Conservation (phyloP, 2,888 invertebrate genomes). For the Agrochola circellaris region DNA sequence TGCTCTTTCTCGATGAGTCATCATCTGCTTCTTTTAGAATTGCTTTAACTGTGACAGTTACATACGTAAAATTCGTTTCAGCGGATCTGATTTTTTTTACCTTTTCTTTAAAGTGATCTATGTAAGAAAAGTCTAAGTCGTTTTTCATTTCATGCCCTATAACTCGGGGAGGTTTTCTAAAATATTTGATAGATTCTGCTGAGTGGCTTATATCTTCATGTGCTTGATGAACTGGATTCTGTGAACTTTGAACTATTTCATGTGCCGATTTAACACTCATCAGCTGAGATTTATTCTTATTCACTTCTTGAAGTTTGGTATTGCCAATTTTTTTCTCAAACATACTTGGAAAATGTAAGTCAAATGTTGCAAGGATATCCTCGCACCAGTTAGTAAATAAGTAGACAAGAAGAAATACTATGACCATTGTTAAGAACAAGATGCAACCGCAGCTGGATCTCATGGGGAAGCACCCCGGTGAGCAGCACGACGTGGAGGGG, state of each 20-base stretch:
- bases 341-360: constrained; percentile 58
- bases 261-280: not conserved
- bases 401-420: constrained; percentile 63
- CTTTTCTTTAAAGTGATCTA: constrained; percentile 24
- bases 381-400: constrained; percentile 67
- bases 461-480: constrained; percentile 43
- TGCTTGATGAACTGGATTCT: not conserved
- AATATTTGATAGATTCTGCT: not conserved
- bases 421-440: constrained; percentile 57
- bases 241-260: not conserved
- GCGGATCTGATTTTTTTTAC: not conserved
- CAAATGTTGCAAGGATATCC: constrained; percentile 62
- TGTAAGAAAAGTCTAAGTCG: constrained; percentile 23
- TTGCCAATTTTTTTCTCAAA: constrained; percentile 43
- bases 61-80: not conserved
- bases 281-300: not conserved
- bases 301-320: not conserved
- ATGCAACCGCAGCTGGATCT: constrained; percentile 55
- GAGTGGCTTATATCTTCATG: not conserved
- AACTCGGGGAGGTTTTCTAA: not conserved
- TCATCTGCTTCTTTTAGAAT: constrained; percentile 17
- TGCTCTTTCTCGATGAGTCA: not conserved
- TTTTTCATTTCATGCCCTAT: constrained; percentile 26
- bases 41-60: constrained; percentile 24
- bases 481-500: constrained; percentile 27